Evolutionary conservation across 2,113 vertebrate genomes (phyloP).

Genomic region (Pholis gunnellus): DNA sequence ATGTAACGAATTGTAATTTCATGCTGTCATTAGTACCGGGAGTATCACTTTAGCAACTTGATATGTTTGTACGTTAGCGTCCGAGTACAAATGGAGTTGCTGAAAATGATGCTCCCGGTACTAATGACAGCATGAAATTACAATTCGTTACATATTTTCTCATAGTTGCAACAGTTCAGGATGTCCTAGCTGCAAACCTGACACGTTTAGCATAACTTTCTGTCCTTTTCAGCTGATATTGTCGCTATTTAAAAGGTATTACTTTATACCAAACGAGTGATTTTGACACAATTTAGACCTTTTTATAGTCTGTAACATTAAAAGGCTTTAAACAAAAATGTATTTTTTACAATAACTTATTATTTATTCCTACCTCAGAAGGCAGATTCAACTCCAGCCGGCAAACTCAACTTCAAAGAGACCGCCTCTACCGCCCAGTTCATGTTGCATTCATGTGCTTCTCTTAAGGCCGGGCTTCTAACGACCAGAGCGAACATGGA

Average conservation of each 20-base stretch:
- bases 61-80: background rate
- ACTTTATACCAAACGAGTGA: background rate
- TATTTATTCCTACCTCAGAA: slow-evolving; percentile 12
- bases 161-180: no score
- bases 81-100: no score
- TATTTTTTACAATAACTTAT: background rate
- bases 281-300: background rate
- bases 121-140: background rate
- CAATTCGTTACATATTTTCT: background rate
- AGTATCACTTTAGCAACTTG: no score
- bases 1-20: background rate
- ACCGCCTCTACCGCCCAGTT: background rate
- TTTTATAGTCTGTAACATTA: background rate
- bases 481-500: background rate
- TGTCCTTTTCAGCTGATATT: background rate
- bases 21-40: background rate
- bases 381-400: background rate
- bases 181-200: background rate
- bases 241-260: background rate
- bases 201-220: background rate
- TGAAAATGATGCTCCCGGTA: background rate
- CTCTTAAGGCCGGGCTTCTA: background rate
- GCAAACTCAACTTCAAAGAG: slow-evolving; percentile 42
- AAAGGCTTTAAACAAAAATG: accelerated
- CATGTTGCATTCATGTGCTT: slow-evolving; percentile 33